Base-by-base conservation (phyloP, 2,113 vertebrate species). In the Verasper variegatus region DNA sequence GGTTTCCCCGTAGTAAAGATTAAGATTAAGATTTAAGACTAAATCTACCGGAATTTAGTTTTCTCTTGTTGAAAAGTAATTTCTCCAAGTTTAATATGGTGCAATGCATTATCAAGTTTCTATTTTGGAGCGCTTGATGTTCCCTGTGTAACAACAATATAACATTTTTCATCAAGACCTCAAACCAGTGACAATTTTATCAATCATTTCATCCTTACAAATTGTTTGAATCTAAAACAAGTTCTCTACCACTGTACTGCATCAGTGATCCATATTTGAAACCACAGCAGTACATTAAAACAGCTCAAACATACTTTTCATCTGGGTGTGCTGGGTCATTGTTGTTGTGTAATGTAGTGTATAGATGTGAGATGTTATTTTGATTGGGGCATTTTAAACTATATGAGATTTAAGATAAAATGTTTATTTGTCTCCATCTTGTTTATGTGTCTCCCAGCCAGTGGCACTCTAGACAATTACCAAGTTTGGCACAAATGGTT, bases 401-500 rank as follows among this genome's bases (percentile, higher is more conserved):
- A 31, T 69, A 54, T 20, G 1, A 70, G 11, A 59, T 21, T 49
- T 52, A 5, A 62, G 4, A 21, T 45, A 40, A 56, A 40, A 57
- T 26, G 26, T 24, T 26, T n/a, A 2, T 68, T 63, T 62, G 0
- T 42, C 61, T 27, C 3, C 55, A 18, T 9, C 9, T 75, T 69
- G 71, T 68, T 56, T 31, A 13, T 2, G 13, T 31, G 13, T 31
- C 1, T 78, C 18, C 11, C 23, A 75, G 56, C 58, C 71, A 63
- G 21, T 58, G 21, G 11, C 13, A 60, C 21, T 63, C 27, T 10
- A 31, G 13, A 10, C 26, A 68, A 24, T 24, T 3, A 14, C 23
- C 7, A 57, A 35, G 62, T 75, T 35, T 73, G 52, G 14, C 24
- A 24, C 40, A 66, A 73, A 42, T 17, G 1, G 27, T 51, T 42